Evolutionary conservation across 2,888 invertebrate genomes (phyloP), one percentile per base, ranked within the genome.

Genomic region (Polia nebulosa): DNA sequence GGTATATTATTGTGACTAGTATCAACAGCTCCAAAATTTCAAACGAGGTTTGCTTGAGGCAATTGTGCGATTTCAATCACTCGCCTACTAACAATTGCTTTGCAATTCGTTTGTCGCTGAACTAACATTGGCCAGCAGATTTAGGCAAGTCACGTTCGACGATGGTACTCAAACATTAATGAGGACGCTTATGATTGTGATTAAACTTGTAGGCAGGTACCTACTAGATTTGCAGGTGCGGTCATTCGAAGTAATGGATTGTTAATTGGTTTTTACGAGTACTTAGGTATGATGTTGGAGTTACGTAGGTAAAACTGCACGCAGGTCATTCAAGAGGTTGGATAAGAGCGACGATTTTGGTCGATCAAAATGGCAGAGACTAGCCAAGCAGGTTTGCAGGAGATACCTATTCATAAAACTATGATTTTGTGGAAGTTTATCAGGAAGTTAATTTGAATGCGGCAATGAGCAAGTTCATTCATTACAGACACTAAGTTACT

Each of bases 111-210:
- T 64, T 60, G 72, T 76, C 51, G 56, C 51, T 51, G 51, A 63
- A 41, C 47, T 53, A 63, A 76, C 68, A 72, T 69, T 58, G 58
- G 20, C 44, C 22, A 22, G 6, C 15, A 64, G 25, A 70, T 76
- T 78, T 64, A 76, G 55, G 73, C 65, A 63, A 49, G 71, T 79
- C 80, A 80, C 77, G 80, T 77, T 65, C 36, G 20, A 52, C 53
- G 45, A 57, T 49, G 67, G 52, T 29, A 55, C 53, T 77, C 41
- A 34, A 60, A 79, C 70, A 76, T 73, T 73, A 74, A 71, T 77
- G 65, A 74, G 57, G 77, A 79, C 57, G 62, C 60, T 79, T 68
- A 68, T 73, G 34, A 65, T 41, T 51, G 62, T 65, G 49, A 70
- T 63, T 66, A 47, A 49, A 52, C 17, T 47, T 52, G 15, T 25